A percentile compares a stretch with the other conserved stretches of the same genome.
phyloP scores from a whole-genome alignment of 2,113 vertebrate species.

The Psephotus haematonotus region DNA sequence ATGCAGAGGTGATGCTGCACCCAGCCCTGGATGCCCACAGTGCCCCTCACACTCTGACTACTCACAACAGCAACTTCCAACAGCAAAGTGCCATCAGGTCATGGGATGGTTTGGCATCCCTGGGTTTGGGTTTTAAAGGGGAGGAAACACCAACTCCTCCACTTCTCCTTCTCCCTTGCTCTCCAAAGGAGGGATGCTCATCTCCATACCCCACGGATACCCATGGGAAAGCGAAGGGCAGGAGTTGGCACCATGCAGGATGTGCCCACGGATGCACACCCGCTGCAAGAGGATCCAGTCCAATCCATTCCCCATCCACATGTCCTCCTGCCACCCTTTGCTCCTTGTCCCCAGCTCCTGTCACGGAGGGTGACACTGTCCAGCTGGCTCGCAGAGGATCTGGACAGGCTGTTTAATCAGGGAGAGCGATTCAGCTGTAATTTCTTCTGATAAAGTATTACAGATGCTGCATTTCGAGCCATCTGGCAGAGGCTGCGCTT shows the following conservation, averaged over 20 bases:
- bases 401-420: constrained; percentile 63
- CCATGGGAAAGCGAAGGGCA: not conserved
- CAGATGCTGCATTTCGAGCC: constrained; percentile 62
- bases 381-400: constrained; percentile 56
- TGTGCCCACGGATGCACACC: fast-evolving
- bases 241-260: not conserved
- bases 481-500: constrained; percentile 59
- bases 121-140: not conserved
- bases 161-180: not conserved
- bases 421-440: constrained; percentile 32
- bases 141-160: not conserved
- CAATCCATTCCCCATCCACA: not conserved
- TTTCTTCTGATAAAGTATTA: constrained; percentile 67
- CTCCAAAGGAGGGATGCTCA: not conserved
- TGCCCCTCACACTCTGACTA: not conserved
- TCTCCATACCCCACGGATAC: fast-evolving
- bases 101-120: not conserved
- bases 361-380: constrained; percentile 3
- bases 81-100: not conserved
- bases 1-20: not conserved
- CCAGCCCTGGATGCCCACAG: fast-evolving
- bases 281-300: not conserved
- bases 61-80: not conserved
- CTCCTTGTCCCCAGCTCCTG: not conserved
- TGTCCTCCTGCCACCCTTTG: not conserved